phyloP scores from a whole-genome alignment of 2,113 vertebrate genomes.

The Etheostoma spectabile region DNA sequence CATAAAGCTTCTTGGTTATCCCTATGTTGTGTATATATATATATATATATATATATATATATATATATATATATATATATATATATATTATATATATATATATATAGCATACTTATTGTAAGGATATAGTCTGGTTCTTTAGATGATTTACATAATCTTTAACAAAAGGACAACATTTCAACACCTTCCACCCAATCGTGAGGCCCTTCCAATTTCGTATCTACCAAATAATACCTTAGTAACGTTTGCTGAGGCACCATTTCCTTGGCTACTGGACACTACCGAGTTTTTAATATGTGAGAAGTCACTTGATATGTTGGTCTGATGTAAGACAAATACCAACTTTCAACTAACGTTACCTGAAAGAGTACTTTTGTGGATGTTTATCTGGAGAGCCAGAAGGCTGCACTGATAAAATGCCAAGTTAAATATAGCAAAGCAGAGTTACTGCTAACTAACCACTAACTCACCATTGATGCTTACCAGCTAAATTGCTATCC shows the following conservation, averaged over 20 bases:
- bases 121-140: not conserved
- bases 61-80: not conserved
- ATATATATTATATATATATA: no score
- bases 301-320: slow-evolving; percentile 4
- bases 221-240: not conserved
- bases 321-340: slow-evolving; percentile 2
- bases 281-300: not conserved
- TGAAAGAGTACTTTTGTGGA: not conserved
- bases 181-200: not conserved
- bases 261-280: not conserved
- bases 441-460: not conserved
- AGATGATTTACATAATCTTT: not conserved
- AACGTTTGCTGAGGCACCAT: slow-evolving; percentile 50
- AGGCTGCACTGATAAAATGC: not conserved
- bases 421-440: not conserved
- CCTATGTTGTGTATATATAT: not conserved
- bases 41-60: not conserved
- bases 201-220: not conserved
- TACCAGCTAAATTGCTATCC: not conserved
- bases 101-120: no score
- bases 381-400: not conserved
- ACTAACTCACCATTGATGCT: not conserved
- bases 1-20: not conserved
- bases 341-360: slow-evolving; percentile 2
- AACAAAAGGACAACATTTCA: not conserved